A percentile compares a stretch with the other conserved stretches of the same genome.
These are phyloP conservation scores for Coptodon bakossiorum DNA, from an alignment of 2,113 vertebrate species.

Conservation along the genomic window DNA sequence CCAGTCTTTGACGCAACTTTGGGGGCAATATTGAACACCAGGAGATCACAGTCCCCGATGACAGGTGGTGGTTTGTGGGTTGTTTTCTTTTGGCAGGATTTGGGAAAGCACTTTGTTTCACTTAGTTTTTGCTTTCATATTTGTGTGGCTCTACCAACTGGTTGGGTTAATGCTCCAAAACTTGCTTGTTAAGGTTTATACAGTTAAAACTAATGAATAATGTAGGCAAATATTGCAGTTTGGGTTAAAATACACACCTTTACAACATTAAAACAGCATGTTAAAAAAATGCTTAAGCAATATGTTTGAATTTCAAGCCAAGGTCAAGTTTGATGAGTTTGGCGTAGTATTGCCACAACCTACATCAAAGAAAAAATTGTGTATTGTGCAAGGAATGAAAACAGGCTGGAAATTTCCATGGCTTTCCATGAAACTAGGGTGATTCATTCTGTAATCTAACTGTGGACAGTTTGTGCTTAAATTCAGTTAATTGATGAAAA, in stretches of 20 bases:
- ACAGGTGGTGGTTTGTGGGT: background rate
- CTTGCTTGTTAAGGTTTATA: background rate
- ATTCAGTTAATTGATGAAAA: background rate
- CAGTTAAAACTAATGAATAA: background rate
- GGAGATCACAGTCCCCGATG: fast-evolving
- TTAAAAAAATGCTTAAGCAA: background rate
- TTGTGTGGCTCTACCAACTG: background rate
- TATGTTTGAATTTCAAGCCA: background rate
- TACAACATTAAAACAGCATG: background rate
- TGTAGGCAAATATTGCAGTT: background rate
- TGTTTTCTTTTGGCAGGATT: background rate
- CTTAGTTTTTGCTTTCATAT: background rate
- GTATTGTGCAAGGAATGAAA: background rate
- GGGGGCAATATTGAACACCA: background rate
- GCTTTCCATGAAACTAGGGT: background rate
- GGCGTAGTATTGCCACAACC: fast-evolving
- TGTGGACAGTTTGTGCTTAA: background rate
- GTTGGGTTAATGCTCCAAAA: background rate
- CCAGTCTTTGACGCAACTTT: background rate
- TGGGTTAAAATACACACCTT: background rate
- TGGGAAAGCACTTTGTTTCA: background rate
- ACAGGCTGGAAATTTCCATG: background rate
- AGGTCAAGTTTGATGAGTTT: background rate
- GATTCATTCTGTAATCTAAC: background rate
- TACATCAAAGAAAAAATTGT: background rate